These are phyloP conservation scores for Nyctibius grandis DNA, from an alignment of 2,797 vertebrate genomes.

Conservation along the genomic window DNA sequence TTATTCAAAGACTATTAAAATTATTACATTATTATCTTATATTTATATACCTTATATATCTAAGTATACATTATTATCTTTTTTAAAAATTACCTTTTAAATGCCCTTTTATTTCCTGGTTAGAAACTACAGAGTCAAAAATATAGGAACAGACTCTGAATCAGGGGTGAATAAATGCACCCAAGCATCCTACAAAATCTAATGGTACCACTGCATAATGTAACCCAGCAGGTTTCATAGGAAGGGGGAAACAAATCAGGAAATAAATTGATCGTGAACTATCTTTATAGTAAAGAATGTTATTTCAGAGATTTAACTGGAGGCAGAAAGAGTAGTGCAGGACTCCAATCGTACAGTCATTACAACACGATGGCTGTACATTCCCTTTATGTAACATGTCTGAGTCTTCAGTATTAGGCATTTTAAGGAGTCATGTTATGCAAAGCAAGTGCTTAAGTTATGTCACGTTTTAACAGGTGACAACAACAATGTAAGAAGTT, in stretches of 20 bases:
- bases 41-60: background rate
- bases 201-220: background rate
- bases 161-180: background rate
- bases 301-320: background rate
- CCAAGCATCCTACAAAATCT: background rate
- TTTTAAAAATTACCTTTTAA: background rate
- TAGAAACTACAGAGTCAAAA: background rate
- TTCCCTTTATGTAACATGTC: background rate
- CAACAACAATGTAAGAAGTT: background rate
- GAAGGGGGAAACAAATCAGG: background rate
- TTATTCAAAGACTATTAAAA: background rate
- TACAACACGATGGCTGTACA: background rate
- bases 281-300: background rate
- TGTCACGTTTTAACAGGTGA: background rate
- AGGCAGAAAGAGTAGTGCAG: background rate
- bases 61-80: background rate
- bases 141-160: background rate
- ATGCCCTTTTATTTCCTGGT: background rate
- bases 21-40: background rate
- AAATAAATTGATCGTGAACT: background rate
- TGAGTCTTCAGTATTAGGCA: background rate
- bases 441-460: background rate
- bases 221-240: background rate
- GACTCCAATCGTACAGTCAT: background rate
- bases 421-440: background rate